Base-by-base conservation (phyloP, 2,113 vertebrate species). In the Trichomycterus rosablanca region DNA sequence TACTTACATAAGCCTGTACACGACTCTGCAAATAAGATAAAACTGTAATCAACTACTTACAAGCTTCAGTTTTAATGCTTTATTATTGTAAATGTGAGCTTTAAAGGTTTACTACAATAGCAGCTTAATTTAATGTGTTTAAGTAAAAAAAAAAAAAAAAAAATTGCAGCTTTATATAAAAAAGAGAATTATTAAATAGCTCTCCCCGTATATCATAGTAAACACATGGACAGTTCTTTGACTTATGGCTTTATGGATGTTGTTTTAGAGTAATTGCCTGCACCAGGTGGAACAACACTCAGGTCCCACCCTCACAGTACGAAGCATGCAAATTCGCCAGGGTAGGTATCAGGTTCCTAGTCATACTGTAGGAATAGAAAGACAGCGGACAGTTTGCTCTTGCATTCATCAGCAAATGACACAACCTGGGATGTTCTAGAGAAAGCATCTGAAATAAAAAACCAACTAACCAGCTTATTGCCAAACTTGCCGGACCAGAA, bases 251-350 rank as follows among this genome's bases (percentile, higher is more conserved):
- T 2, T 24, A 7, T 20, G 26, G 39, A n/a, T 45, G 24, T 45
- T 69, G 61, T 72, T 43, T 57, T 66, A 34, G 37, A 57, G 57
- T 15, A 42, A 44, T 75, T 53, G 63, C 69, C 56, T 44, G 50
- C 23, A 58, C 57, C 70, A 83, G 78, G 74, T 82, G 71, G 59
- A 74, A 72, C 62, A 61, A 82, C 65, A 69, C 54, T 7, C 12
- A 50, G 22, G 78, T 78, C 42, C 82, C 84, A 68, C 86, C 87
- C 74, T 67, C 37, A 7, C 52, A 48, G 62, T 65, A 74, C 60
- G 61, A 69, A 53, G 48, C 62, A 88, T 87, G 86, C 83, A 89
- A 89, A 88, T 88, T 66, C 59, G 54, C 37, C 56, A 57, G 42
- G 1, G 51, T 53, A 72, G 75, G 76, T 79, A 76, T 87, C 83